A percentile compares a stretch with the other conserved stretches of the same genome.
These are phyloP conservation scores for Protobothrops flavoviridis DNA, from an alignment of 2,113 vertebrate genomes.

Conservation along the genomic window DNA sequence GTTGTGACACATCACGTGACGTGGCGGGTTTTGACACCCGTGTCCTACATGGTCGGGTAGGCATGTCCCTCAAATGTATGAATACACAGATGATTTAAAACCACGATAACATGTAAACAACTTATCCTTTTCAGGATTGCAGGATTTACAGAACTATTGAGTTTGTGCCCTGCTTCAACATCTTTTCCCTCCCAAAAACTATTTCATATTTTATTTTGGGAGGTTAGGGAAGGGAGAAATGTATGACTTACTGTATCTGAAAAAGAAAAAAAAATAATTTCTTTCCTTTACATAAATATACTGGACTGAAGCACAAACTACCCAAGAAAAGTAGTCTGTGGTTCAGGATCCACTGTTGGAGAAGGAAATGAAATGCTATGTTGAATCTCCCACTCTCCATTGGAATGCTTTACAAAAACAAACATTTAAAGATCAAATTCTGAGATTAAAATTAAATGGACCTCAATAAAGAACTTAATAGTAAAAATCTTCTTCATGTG, in stretches of 20 bases:
- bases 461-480: conserved; percentile 5
- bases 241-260: not conserved
- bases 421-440: not conserved
- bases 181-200: not conserved
- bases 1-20: no score
- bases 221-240: not conserved
- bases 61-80: not conserved
- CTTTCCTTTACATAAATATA: conserved; percentile 7
- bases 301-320: not conserved
- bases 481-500: not conserved
- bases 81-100: not conserved
- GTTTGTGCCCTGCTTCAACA: not conserved
- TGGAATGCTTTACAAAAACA: not conserved
- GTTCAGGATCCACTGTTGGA: not conserved
- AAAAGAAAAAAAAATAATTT: not conserved
- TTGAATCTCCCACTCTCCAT: not conserved
- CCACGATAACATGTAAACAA: not conserved
- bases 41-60: not conserved
- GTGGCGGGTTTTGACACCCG: no score
- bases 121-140: not conserved
- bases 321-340: not conserved
- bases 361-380: conserved; percentile 6
- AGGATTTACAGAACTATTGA: not conserved
- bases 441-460: conserved; percentile 3
- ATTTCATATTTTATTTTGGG: not conserved